Evolutionary conservation across 1,140 invertebrate species (phyloP).

Genomic region (Tribolium madens): DNA sequence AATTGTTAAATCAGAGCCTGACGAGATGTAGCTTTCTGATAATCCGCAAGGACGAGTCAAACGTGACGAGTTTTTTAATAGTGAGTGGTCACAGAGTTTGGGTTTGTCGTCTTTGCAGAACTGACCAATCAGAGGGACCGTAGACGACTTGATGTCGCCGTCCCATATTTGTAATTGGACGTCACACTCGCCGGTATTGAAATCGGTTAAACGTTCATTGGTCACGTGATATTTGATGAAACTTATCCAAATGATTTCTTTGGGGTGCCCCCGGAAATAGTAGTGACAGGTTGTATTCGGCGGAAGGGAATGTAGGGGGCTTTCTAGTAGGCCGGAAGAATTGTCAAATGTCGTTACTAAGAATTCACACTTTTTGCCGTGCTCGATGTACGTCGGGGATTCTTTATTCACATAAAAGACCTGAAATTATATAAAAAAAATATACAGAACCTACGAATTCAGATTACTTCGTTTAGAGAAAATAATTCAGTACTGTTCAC

Average conservation of each 20-base stretch:
- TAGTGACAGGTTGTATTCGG: constrained; percentile 90
- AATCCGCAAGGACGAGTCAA: constrained; percentile 80
- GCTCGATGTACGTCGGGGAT: constrained; percentile 78
- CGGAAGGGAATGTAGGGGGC: constrained; percentile 83
- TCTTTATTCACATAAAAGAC: constrained; percentile 80
- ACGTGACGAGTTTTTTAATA: constrained; percentile 79
- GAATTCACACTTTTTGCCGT: constrained; percentile 81
- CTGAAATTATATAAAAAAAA: constrained; percentile 66
- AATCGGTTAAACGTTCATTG: constrained; percentile 73
- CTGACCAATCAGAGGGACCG: constrained; percentile 75
- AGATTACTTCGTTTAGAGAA: no score
- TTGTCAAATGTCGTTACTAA: constrained; percentile 80
- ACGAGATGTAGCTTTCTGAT: constrained; percentile 82
- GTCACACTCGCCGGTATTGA: constrained; percentile 78
- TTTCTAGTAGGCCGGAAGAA: constrained; percentile 80
- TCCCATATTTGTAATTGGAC: constrained; percentile 82
- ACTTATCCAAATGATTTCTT: constrained; percentile 85
- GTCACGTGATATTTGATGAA: constrained; percentile 86
- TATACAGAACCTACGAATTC: no score
- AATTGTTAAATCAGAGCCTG: constrained; percentile 77
- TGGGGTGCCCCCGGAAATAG: constrained; percentile 79
- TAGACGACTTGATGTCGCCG: constrained; percentile 69
- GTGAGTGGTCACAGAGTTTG: constrained; percentile 78
- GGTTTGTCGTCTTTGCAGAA: constrained; percentile 83
- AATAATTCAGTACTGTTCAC: no score